Percentiles rank a stretch among this genome's conserved stretches.
These are phyloP conservation scores for Podotricha telesiphe DNA, from an alignment of 2,888 invertebrate genomes.

Conservation along the genomic window DNA sequence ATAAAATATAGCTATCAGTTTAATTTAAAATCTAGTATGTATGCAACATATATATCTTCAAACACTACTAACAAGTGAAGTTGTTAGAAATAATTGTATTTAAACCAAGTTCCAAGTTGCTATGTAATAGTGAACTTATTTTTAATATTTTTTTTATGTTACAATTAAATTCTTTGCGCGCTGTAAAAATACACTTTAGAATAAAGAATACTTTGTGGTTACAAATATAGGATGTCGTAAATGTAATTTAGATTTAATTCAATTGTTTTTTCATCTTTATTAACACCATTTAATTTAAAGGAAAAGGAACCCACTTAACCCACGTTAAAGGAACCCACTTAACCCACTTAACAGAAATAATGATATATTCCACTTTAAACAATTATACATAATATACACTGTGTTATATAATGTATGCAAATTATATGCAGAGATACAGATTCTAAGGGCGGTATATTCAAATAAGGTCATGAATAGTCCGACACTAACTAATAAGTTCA, in stretches of 20 bases:
- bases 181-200: too few species aligned
- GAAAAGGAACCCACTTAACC: too few species aligned
- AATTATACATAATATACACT: slow-evolving; percentile 1
- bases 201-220: too few species aligned
- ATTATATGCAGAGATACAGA: slow-evolving; percentile 24
- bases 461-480: slow-evolving; percentile 29
- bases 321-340: neutral
- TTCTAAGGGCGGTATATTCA: slow-evolving; percentile 20
- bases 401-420: slow-evolving; percentile 19
- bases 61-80: too few species aligned
- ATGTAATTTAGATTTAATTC: too few species aligned
- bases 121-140: too few species aligned
- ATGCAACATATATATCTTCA: neutral
- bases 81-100: neutral
- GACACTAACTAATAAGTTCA: slow-evolving; percentile 23
- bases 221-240: too few species aligned
- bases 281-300: too few species aligned
- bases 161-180: too few species aligned
- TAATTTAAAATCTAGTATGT: neutral
- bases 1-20: neutral
- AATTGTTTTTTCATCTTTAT: too few species aligned
- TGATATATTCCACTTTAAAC: slow-evolving; percentile 1
- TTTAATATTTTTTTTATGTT: too few species aligned
- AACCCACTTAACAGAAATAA: neutral
- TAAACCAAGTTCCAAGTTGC: neutral